Base-by-base conservation (phyloP, 2,113 vertebrate species). In the Ellobius talpinus region DNA sequence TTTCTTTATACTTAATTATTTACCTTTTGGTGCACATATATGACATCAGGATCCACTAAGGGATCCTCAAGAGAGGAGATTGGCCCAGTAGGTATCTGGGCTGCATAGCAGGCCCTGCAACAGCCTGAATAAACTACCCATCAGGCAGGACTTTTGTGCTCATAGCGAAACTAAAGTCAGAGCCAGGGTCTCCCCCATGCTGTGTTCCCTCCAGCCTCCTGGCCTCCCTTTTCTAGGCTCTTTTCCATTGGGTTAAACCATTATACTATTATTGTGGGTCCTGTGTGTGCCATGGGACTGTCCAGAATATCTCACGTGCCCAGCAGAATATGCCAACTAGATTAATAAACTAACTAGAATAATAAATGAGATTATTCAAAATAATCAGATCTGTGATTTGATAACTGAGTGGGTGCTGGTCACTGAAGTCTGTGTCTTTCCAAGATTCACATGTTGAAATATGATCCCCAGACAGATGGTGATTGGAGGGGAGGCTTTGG, bases 41-140 rank as follows among this genome's bases (percentile, higher is more conserved):
- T 2, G 52, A 7, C 5, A 42, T 36, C 33, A 23, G 24, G 21
- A 73, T 0, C 33, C 29, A 26, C 13, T 45, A 31, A 0, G 1
- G 52, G 88, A 26, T 7, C 29, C 29, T 68, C 23, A 21, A 9
- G 5, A 8, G 29, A 45, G 8, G 14, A 14, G 16, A 19, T 7
- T 55, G 70, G 47, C 10, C 2, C 45, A 55, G 16, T 31, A 4
- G 50, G 42, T 2, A 29, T 7, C 70, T 33, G 39, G 65, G 29
- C 45, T 39, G 3, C 10, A 17, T 0, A 66, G 26, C 24, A 2
- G 5, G 12, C 42, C 74, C 2, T 14, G 26, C 55, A 39, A 50
- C 29, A 47, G 19, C 7, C 26, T 31, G 0, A 42, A 33, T 5
- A 39, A 12, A 70, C 19, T 42, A 6, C 52, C 66, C 2, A 23